Conservation (phyloP, 2,888 invertebrate genomes). For the Nomada fucata region DNA sequence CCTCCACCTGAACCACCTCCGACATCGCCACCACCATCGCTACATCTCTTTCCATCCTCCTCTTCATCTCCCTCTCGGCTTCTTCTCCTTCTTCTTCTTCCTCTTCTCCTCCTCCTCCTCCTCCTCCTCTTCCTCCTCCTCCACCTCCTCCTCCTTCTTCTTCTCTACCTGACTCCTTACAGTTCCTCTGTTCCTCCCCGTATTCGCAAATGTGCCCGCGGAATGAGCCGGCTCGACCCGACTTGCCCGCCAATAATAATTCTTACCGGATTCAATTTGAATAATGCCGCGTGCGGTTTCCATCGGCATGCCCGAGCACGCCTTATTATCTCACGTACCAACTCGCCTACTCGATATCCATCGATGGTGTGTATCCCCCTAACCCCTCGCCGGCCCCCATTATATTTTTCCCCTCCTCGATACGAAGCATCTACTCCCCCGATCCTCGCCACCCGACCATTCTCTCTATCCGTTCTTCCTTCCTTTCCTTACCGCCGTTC, state of each 20-base stretch:
- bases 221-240: constrained; percentile 75
- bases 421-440: constrained; percentile 43
- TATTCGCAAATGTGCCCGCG: constrained; percentile 76
- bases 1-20: constrained; percentile 66
- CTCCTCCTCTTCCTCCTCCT: constrained; percentile 25
- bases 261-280: constrained; percentile 83
- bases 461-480: not conserved
- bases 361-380: constrained; percentile 73
- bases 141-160: not conserved
- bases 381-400: constrained; percentile 62
- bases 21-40: constrained; percentile 35
- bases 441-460: constrained; percentile 26
- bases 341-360: constrained; percentile 81
- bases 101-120: constrained; percentile 21
- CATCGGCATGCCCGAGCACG: constrained; percentile 81
- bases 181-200: constrained; percentile 65
- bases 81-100: not conserved
- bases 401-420: constrained; percentile 70
- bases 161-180: constrained; percentile 40
- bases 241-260: constrained; percentile 81
- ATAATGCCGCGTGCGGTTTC: constrained; percentile 83
- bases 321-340: constrained; percentile 84
- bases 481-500: constrained; percentile 20
- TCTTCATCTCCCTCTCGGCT: constrained; percentile 16
- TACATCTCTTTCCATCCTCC: constrained; percentile 22